Conservation (phyloP, 1,140 invertebrate species). For the Pemphigus obesinymphae region DNA sequence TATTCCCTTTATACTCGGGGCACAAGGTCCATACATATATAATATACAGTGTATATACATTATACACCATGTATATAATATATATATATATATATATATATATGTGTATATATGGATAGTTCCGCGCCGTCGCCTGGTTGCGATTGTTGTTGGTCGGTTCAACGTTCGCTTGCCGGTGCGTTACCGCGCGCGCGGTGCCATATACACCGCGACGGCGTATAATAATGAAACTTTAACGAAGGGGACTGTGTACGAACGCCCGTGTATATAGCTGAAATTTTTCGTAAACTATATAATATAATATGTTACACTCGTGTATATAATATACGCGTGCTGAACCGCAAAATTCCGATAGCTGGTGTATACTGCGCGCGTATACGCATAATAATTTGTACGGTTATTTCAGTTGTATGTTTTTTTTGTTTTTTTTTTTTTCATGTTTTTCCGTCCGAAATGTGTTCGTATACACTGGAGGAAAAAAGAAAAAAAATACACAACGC, state of each 20-base stretch:
- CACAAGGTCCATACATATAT: too few species aligned
- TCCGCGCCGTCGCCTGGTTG: slow-evolving; percentile 4
- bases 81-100: too few species aligned
- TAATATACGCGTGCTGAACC: slow-evolving; percentile 3
- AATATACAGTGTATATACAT: too few species aligned
- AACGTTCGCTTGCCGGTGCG: slow-evolving; percentile 36
- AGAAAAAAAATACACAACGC: neutral
- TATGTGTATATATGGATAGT: neutral
- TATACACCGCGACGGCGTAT: neutral
- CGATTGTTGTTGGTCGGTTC: slow-evolving; percentile 10
- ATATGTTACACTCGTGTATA: neutral
- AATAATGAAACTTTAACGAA: slow-evolving; percentile 35
- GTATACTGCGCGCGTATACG: too few species aligned
- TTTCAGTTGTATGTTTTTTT: neutral
- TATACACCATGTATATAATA: too few species aligned
- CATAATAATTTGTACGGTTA: too few species aligned
- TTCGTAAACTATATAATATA: too few species aligned
- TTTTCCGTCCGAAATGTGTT: slow-evolving; percentile 19
- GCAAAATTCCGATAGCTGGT: slow-evolving; percentile 12
- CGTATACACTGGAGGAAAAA: neutral
- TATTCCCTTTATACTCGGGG: too few species aligned
- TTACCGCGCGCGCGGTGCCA: neutral
- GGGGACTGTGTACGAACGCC: neutral
- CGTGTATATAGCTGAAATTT: too few species aligned
- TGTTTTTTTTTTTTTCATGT: neutral